These are phyloP conservation scores for Eurystomus glaucurus DNA, from an alignment of 2,797 vertebrate species.

Conservation along the genomic window DNA sequence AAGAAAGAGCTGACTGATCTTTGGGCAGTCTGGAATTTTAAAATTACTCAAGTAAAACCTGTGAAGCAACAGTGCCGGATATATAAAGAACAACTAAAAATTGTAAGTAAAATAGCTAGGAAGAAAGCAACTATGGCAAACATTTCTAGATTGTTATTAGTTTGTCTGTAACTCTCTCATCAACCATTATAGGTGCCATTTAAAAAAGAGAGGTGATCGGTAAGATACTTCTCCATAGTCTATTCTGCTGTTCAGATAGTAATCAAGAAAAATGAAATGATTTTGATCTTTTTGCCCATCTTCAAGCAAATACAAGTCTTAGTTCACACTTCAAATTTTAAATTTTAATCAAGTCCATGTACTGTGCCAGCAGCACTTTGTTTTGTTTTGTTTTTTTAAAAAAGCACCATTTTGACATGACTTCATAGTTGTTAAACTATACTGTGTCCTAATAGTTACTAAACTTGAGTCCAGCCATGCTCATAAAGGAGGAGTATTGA, in stretches of 20 bases:
- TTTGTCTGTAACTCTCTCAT: not conserved
- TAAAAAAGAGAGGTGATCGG: not conserved
- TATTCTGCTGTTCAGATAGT: not conserved
- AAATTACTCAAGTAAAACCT: constrained; percentile 79
- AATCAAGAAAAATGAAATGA: not conserved
- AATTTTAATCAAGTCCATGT: not conserved
- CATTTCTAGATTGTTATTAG: not conserved
- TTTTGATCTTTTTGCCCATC: not conserved
- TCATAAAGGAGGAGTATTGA: not conserved
- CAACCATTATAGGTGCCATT: not conserved
- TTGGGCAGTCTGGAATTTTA: constrained; percentile 81
- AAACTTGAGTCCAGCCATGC: not conserved
- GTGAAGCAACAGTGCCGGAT: constrained; percentile 82
- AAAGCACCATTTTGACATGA: not conserved
- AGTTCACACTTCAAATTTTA: not conserved
- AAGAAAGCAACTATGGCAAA: not conserved
- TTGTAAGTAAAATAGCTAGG: constrained; percentile 69
- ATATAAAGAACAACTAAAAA: constrained; percentile 88
- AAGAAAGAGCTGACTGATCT: constrained; percentile 85
- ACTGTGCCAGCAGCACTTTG: not conserved
- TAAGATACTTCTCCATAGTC: not conserved
- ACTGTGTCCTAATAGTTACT: not conserved
- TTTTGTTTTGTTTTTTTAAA: not conserved
- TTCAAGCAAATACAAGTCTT: not conserved
- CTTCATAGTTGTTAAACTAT: not conserved